Evolutionary conservation across 2,888 invertebrate species (phyloP).

Genomic region (Dryomyza anilis): DNA sequence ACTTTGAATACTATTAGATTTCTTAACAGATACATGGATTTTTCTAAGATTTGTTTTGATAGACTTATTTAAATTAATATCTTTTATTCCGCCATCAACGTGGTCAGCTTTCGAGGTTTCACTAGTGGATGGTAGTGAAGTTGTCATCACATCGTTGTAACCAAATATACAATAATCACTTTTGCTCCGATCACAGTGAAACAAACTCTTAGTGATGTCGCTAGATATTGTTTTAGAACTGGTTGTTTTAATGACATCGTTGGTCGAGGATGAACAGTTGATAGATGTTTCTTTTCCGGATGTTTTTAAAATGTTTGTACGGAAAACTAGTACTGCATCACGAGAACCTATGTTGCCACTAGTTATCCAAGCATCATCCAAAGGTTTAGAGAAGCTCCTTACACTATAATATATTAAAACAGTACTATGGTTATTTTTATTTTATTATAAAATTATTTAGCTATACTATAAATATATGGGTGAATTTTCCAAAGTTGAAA

Average conservation of each 20-base stretch:
- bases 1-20: background rate
- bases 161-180: slow-evolving; percentile 22
- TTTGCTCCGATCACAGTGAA: background rate
- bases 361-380: slow-evolving; percentile 63
- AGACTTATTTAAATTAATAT: background rate
- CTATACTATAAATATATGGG: no score
- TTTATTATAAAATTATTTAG: no score
- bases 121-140: slow-evolving; percentile 27
- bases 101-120: background rate
- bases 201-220: slow-evolving; percentile 26
- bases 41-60: background rate
- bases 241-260: slow-evolving; percentile 26
- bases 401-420: no score
- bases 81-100: background rate
- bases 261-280: slow-evolving; percentile 23
- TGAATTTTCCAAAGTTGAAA: no score
- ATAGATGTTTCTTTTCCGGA: slow-evolving; percentile 40
- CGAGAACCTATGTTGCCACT: slow-evolving; percentile 69
- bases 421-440: no score
- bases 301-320: slow-evolving; percentile 65
- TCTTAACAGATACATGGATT: background rate
- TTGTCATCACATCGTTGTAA: slow-evolving; percentile 30
- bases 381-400: slow-evolving; percentile 28
- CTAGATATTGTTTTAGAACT: background rate
- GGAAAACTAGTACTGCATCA: slow-evolving; percentile 70